Percentiles rank a stretch among this genome's conserved stretches.
Conservation (phyloP, 2,113 vertebrate species). For the Microtus montanus region DNA sequence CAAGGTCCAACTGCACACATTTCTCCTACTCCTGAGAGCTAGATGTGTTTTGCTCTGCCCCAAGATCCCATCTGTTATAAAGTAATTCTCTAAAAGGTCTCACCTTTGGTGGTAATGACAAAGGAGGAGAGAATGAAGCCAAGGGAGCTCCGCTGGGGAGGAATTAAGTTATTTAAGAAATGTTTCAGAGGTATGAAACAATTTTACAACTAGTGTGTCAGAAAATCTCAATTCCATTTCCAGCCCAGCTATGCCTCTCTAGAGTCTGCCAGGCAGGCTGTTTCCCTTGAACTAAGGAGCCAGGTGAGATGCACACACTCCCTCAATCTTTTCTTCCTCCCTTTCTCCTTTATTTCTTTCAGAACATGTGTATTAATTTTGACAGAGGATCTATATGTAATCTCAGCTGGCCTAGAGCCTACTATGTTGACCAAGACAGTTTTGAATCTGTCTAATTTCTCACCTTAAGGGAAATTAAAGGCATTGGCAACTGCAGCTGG, state of each 20-base stretch:
- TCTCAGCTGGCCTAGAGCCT: background rate
- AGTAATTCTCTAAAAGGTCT: slow-evolving; percentile 61
- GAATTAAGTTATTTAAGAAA: slow-evolving; percentile 56
- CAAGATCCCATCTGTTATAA: slow-evolving; percentile 50
- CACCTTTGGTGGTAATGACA: slow-evolving; percentile 2
- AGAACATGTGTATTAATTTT: background rate
- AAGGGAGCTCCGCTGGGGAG: background rate
- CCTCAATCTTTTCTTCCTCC: background rate
- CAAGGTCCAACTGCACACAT: slow-evolving; percentile 48
- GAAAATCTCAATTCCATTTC: slow-evolving; percentile 6
- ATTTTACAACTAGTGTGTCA: background rate
- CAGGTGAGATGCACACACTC: background rate
- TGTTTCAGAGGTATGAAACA: slow-evolving; percentile 10
- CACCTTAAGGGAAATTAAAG: background rate
- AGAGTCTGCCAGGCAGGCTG: background rate
- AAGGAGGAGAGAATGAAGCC: slow-evolving; percentile 8
- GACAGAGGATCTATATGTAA: background rate
- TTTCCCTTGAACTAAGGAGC: background rate
- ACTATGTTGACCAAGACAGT: background rate
- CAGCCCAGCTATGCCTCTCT: background rate
- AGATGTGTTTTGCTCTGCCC: slow-evolving; percentile 53
- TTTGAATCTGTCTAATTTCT: background rate
- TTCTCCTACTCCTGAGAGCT: slow-evolving; percentile 51
- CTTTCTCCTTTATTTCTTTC: background rate
- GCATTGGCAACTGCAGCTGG: background rate